Conservation (phyloP, 2,797 vertebrate genomes). For the Pseudotriccus pelzelni region DNA sequence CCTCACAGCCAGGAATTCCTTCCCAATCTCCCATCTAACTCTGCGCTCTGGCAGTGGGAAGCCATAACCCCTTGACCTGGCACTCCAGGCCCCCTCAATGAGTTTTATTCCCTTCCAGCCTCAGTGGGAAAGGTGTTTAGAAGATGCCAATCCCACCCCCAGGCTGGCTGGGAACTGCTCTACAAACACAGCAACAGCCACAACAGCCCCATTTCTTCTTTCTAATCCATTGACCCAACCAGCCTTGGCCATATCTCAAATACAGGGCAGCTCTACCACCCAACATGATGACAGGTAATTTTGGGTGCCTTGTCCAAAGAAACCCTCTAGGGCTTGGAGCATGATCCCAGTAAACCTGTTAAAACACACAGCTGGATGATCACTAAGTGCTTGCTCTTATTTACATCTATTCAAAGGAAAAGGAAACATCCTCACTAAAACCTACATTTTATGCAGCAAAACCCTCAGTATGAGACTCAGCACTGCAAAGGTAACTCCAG, state of each 20-base stretch:
- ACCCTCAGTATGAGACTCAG: not conserved
- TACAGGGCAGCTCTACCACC: rapidly evolving
- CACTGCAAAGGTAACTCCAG: not conserved
- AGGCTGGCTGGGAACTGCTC: not conserved
- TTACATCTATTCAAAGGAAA: not conserved
- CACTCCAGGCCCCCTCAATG: not conserved
- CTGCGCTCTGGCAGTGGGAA: not conserved
- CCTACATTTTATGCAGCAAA: not conserved
- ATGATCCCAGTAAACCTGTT: rapidly evolving
- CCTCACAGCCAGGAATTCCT: not conserved
- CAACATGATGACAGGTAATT: not conserved
- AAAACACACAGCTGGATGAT: not conserved
- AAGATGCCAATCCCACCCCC: not conserved
- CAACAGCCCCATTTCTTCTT: not conserved
- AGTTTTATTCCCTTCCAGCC: not conserved
- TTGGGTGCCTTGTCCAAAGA: not conserved
- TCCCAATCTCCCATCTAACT: not conserved
- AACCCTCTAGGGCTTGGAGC: not conserved
- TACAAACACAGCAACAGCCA: not conserved
- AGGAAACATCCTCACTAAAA: not conserved
- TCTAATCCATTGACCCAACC: rapidly evolving
- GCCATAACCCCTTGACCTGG: not conserved
- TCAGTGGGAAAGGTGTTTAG: rapidly evolving
- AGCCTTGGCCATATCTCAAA: rapidly evolving
- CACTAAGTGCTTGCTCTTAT: not conserved